Evolutionary conservation across 1,140 invertebrate species (phyloP), one percentile per base, ranked within the genome.

Genomic region (Euschistus heros): DNA sequence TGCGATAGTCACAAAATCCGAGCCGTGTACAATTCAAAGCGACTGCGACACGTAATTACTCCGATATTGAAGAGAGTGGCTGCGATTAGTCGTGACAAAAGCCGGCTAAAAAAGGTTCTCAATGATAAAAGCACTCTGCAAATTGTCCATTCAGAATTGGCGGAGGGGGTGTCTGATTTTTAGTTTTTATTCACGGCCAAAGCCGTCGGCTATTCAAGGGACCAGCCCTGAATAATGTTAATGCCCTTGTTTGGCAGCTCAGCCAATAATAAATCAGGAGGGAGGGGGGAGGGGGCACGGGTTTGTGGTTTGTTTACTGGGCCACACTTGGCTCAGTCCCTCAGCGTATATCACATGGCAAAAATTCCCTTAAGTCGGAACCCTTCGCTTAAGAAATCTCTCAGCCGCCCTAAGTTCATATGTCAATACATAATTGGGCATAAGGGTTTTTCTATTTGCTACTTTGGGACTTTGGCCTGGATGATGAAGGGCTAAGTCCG

Each of bases 191-290:
- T 62, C 61, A 62, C 44, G 61, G 22, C 6, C 15, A 27, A 62
- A 47, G 37, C 18, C 7, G 44, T 10, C 42, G 33, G 61, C 37
- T 62, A 47, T 57, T 57, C 37, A 62, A 46, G 37, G 61, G 37
- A 47, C 44, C 24, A 62, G 42, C 37, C 42, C 61, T 62, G 61
- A 62, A 62, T 62, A 62, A 62, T 62, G 61, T 62, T 62, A 62
- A 62, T 62, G 61, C 61, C 44, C 61, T 44, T 62, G 61, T 62
- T 62, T 62, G 61, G 61, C 61, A 62, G 61, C 61, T 62, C 37
- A 62, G 61, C 42, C 61, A 62, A 62, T 62, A 62, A 62, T 62
- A 62, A 62, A 62, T 62, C 61, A 62, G 42, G 20, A 18, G 10
- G 37, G 22, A 18, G 44, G 37, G 46, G 42, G 20, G 37, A 7